Conservation (phyloP, 2,888 invertebrate species). For the Ectemnius continuus region DNA sequence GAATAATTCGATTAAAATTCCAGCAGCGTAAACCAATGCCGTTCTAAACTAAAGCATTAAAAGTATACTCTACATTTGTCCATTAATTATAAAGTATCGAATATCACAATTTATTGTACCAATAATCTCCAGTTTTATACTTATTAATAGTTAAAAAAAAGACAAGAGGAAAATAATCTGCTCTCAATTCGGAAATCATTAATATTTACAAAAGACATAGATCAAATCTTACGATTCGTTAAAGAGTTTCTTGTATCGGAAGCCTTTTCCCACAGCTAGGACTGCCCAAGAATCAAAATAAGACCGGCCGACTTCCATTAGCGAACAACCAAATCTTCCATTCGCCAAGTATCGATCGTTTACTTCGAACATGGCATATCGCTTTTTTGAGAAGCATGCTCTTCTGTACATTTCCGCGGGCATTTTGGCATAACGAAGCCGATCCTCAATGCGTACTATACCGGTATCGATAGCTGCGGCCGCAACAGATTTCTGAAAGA, state of each 20-base stretch:
- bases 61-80: too few relatives aligned
- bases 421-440: neutral
- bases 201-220: neutral
- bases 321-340: conserved; percentile 28
- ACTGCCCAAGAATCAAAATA: conserved; percentile 47
- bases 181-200: too few relatives aligned
- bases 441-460: neutral
- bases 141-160: too few relatives aligned
- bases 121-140: too few relatives aligned
- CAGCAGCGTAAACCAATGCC: too few relatives aligned
- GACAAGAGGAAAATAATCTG: too few relatives aligned
- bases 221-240: conserved; percentile 41
- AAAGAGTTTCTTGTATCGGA: conserved; percentile 44
- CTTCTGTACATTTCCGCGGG: conserved; percentile 27
- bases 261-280: conserved; percentile 41
- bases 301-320: conserved; percentile 16
- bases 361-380: conserved; percentile 43
- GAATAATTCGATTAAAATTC: too few relatives aligned
- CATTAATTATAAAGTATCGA: too few relatives aligned
- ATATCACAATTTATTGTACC: too few relatives aligned
- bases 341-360: conserved; percentile 40
- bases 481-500: neutral
- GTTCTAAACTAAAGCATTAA: too few relatives aligned
- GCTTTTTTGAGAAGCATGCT: conserved; percentile 17
- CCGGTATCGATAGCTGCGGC: neutral